Percentiles rank a stretch among this genome's conserved stretches.
Conservation (phyloP, 1,140 invertebrate species). For the Drosophila saltans region DNA sequence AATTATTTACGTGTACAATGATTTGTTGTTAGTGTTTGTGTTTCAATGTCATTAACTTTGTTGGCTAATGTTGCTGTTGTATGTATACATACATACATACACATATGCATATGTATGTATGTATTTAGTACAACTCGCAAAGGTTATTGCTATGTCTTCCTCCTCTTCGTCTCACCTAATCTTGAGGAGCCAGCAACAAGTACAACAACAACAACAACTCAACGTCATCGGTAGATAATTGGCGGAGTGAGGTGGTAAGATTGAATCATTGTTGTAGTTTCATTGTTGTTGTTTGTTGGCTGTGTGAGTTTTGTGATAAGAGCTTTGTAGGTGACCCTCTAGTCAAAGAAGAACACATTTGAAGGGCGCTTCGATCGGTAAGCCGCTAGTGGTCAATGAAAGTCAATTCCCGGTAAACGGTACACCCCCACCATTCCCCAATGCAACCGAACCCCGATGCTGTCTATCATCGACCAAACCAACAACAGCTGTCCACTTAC, state of each 20-base stretch:
- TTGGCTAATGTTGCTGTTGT: slow-evolving; percentile 3
- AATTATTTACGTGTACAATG: slow-evolving; percentile 59
- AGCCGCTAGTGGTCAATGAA: slow-evolving; percentile 27
- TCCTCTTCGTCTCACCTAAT: slow-evolving; percentile 41
- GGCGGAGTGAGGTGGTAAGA: slow-evolving; percentile 49
- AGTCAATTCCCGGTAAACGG: slow-evolving; percentile 25
- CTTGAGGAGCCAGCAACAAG: slow-evolving; percentile 50
- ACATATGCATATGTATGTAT: neutral
- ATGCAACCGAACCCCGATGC: too few species aligned
- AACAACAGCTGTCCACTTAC: slow-evolving; percentile 24
- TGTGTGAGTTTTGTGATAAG: slow-evolving; percentile 53
- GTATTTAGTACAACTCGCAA: slow-evolving; percentile 42
- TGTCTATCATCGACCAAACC: neutral
- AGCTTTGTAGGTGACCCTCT: slow-evolving; percentile 72
- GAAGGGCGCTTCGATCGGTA: slow-evolving; percentile 53
- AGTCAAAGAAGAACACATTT: slow-evolving; percentile 58
- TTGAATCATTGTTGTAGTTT: slow-evolving; percentile 40
- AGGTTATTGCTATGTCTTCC: slow-evolving; percentile 19
- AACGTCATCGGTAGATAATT: slow-evolving; percentile 61
- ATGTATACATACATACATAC: slow-evolving; percentile 33
- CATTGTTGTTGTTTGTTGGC: slow-evolving; percentile 6
- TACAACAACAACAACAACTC: slow-evolving; percentile 24
- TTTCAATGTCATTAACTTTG: slow-evolving; percentile 70
- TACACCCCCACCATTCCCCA: neutral
- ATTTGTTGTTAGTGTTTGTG: neutral